phyloP scores from a whole-genome alignment of 2,888 invertebrate species.

The Odontocerum albicorne region DNA sequence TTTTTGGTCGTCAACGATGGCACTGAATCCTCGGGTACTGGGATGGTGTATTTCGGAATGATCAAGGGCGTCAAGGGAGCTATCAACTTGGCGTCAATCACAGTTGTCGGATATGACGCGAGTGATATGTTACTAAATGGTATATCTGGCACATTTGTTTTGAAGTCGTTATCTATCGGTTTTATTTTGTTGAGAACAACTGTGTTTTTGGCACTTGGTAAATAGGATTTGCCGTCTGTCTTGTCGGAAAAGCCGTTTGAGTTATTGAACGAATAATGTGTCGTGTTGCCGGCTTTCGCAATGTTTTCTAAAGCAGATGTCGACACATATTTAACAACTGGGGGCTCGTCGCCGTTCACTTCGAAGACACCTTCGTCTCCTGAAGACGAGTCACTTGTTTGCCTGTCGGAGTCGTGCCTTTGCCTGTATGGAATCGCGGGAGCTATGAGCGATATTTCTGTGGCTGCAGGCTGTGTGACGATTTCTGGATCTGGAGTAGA shows the following conservation, averaged over 20 bases:
- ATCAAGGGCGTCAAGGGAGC: slow-evolving; percentile 50
- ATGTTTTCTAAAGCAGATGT: slow-evolving; percentile 67
- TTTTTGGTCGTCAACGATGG: slow-evolving; percentile 7
- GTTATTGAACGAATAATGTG: slow-evolving; percentile 62
- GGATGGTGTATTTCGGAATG: not conserved
- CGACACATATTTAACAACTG: slow-evolving; percentile 53
- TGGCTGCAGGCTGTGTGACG: slow-evolving; percentile 39
- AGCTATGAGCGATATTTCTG: slow-evolving; percentile 30
- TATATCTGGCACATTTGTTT: slow-evolving; percentile 14
- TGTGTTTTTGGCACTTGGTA: slow-evolving; percentile 40
- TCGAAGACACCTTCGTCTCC: slow-evolving; percentile 33
- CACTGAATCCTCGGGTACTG: slow-evolving; percentile 30
- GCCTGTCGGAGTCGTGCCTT: slow-evolving; percentile 12
- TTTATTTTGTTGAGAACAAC: slow-evolving; percentile 18
- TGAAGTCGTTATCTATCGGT: slow-evolving; percentile 1
- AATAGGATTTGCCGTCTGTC: slow-evolving; percentile 39
- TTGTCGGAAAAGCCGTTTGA: slow-evolving; percentile 39
- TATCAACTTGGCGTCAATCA: slow-evolving; percentile 49
- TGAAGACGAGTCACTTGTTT: slow-evolving; percentile 36
- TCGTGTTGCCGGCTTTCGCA: slow-evolving; percentile 66
- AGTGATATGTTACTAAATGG: slow-evolving; percentile 36
- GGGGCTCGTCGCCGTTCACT: slow-evolving; percentile 38
- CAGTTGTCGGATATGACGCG: slow-evolving; percentile 39
- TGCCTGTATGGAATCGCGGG: slow-evolving; percentile 12
- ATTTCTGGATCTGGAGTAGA: slow-evolving; percentile 40